Conservation (phyloP, 2,888 invertebrate genomes). For the Blastobasis adustella region DNA sequence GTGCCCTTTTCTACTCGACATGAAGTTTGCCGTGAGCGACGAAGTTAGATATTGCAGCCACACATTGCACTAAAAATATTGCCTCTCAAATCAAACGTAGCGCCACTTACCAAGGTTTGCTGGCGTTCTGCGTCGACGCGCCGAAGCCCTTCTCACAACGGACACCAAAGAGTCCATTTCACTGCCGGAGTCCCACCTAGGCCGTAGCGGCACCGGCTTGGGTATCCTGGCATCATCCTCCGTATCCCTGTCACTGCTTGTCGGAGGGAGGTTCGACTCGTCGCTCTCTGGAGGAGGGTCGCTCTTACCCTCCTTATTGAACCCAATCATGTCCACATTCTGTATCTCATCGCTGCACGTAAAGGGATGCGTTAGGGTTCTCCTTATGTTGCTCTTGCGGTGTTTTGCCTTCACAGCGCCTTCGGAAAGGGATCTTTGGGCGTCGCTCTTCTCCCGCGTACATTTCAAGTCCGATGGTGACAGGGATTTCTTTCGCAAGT, state of each 20-base stretch:
- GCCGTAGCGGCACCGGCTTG: slow-evolving; percentile 40
- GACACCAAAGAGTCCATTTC: slow-evolving; percentile 77
- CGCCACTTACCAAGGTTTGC: slow-evolving; percentile 46
- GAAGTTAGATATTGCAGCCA: too few relatives aligned
- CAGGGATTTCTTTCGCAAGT: slow-evolving; percentile 68
- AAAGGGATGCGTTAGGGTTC: slow-evolving; percentile 68
- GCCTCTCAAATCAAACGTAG: too few relatives aligned
- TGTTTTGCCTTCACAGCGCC: slow-evolving; percentile 66
- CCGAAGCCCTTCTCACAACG: slow-evolving; percentile 78
- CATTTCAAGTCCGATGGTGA: slow-evolving; percentile 66
- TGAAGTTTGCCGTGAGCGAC: too few relatives aligned
- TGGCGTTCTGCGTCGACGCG: slow-evolving; percentile 72
- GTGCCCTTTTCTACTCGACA: too few relatives aligned
- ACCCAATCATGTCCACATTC: slow-evolving; percentile 48
- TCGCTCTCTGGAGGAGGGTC: slow-evolving; percentile 54
- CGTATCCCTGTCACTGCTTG: slow-evolving; percentile 68
- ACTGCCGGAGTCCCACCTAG: slow-evolving; percentile 67
- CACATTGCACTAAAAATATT: too few relatives aligned
- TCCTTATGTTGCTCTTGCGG: slow-evolving; percentile 63
- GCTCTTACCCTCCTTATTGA: slow-evolving; percentile 46
- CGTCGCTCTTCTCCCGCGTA: slow-evolving; percentile 47
- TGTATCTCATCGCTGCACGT: slow-evolving; percentile 49
- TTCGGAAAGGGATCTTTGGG: slow-evolving; percentile 62
- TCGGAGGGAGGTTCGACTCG: slow-evolving; percentile 64
- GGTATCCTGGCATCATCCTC: slow-evolving; percentile 57